Percentiles rank a stretch among this genome's conserved stretches.
Evolutionary conservation across 2,113 vertebrate species (phyloP).

Genomic region (Notarius quadriscutis): DNA sequence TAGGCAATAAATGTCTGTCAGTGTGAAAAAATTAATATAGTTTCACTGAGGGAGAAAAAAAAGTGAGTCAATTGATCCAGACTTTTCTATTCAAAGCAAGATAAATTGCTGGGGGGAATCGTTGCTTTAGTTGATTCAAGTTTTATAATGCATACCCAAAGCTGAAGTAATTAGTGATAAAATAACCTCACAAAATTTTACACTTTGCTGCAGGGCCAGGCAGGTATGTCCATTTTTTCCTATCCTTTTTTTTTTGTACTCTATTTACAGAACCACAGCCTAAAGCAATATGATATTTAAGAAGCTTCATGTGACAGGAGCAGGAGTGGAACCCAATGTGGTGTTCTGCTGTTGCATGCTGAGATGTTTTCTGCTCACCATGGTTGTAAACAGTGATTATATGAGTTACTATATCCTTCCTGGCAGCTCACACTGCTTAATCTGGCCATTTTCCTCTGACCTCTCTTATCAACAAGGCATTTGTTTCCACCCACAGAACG

Average conservation of each 20-base stretch:
- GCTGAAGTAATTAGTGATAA: neutral
- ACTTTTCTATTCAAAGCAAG: neutral
- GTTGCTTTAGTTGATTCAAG: neutral
- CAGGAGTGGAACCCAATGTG: neutral
- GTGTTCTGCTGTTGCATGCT: no score
- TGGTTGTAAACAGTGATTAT: no score
- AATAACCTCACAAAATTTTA: neutral
- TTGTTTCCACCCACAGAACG: no score
- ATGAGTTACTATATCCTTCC: no score
- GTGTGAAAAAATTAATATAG: neutral
- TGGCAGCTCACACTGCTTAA: no score
- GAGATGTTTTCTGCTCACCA: no score
- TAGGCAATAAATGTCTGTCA: neutral
- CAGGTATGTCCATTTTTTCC: neutral
- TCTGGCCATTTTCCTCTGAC: no score
- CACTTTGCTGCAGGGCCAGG: neutral
- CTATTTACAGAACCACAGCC: neutral
- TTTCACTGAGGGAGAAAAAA: neutral
- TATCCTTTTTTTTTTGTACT: neutral
- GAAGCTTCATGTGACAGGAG: neutral
- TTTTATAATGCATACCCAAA: slow-evolving; percentile 4
- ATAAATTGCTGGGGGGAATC: neutral
- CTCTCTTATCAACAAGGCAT: no score
- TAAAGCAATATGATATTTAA: neutral
- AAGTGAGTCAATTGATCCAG: neutral